Evolutionary conservation across 2,797 vertebrate species (phyloP).

Genomic region (Phalanger gymnotis): DNA sequence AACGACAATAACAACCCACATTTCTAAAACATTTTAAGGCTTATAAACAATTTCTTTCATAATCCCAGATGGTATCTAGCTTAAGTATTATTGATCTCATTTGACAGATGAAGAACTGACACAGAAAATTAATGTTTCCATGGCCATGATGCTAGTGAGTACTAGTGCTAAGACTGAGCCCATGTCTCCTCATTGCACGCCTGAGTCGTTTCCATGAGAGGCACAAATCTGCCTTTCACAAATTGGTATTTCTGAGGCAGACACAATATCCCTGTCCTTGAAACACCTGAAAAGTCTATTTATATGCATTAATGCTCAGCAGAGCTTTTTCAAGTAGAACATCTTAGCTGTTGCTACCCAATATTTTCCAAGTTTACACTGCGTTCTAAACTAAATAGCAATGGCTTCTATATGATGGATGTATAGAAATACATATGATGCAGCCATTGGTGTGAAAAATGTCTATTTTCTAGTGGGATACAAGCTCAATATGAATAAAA

Average conservation of each 20-base stretch:
- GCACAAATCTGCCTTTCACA: background rate
- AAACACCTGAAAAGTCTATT: background rate
- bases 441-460: background rate
- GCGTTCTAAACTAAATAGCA: background rate
- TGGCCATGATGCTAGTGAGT: background rate
- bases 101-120: background rate
- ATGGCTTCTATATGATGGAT: background rate
- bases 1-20: background rate
- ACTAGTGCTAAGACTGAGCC: background rate
- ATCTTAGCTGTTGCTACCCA: background rate
- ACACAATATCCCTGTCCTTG: background rate
- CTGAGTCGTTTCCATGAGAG: background rate
- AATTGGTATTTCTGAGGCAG: background rate
- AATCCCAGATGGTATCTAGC: background rate
- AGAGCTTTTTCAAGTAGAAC: background rate
- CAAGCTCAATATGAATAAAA: background rate
- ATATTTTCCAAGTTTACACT: background rate
- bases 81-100: background rate
- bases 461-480: background rate
- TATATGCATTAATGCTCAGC: background rate
- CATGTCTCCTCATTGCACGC: background rate
- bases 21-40: background rate
- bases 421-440: background rate
- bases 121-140: background rate
- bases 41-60: background rate